Evolutionary conservation across 2,113 vertebrate species (phyloP).

Genomic region (Sinocyclocheilus maitianheensis): DNA sequence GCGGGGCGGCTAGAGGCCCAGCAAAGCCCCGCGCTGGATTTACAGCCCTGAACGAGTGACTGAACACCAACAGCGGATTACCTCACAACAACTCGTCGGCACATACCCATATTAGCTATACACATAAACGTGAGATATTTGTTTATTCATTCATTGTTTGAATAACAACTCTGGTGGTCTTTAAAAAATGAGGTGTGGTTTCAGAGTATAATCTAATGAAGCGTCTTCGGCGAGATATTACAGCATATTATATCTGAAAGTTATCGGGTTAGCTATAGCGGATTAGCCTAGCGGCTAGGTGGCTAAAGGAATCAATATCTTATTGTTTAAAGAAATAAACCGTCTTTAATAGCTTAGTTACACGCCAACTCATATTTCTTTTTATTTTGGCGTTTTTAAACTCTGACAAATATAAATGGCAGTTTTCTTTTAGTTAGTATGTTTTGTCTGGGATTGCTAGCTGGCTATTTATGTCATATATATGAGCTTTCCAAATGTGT

Average conservation of each 20-base stretch:
- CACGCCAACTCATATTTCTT: background rate
- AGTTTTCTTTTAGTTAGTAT: background rate
- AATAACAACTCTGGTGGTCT: background rate
- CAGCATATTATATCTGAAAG: conserved; percentile 20
- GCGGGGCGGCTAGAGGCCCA: conserved; percentile 58
- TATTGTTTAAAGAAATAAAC: background rate
- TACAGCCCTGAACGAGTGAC: background rate
- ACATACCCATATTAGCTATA: background rate
- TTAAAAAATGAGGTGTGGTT: background rate
- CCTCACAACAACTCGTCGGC: conserved; percentile 9
- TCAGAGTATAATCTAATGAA: background rate
- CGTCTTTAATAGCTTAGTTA: background rate
- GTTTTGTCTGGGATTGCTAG: background rate
- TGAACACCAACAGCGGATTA: conserved; percentile 34
- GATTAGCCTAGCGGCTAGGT: conserved; percentile 33
- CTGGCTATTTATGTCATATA: background rate
- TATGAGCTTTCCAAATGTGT: background rate
- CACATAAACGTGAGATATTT: background rate
- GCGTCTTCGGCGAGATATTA: background rate
- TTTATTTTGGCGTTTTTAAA: background rate
- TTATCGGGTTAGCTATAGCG: conserved; percentile 26
- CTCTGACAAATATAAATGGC: background rate
- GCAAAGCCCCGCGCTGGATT: conserved; percentile 51
- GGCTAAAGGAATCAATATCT: conserved; percentile 8
- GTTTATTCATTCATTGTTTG: background rate